Evolutionary conservation across 2,113 vertebrate species (phyloP).

Genomic region (Dolichotis patagonum): DNA sequence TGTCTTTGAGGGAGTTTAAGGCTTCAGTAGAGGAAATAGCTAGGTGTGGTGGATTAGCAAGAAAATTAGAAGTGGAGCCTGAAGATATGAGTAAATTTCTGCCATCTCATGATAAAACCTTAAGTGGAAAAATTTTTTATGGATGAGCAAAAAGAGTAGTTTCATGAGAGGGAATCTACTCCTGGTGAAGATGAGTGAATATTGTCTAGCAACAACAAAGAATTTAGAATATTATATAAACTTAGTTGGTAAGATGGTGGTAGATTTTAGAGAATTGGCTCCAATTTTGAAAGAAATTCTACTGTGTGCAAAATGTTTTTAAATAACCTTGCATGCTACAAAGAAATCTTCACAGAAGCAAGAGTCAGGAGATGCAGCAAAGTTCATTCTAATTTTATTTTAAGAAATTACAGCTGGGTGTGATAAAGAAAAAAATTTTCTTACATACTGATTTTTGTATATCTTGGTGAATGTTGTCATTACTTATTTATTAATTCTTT

Average conservation of each 20-base stretch:
- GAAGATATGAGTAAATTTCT: not conserved
- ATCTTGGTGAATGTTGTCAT: not conserved
- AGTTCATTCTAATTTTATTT: not conserved
- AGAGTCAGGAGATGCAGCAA: not conserved
- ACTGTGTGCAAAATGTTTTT: not conserved
- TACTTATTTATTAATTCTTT: not conserved
- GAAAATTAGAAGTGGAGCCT: not conserved
- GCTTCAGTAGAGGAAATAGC: not conserved
- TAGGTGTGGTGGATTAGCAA: not conserved
- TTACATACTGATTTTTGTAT: not conserved
- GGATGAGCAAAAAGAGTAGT: too few species aligned
- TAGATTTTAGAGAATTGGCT: not conserved
- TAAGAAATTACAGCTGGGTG: not conserved
- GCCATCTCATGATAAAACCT: not conserved
- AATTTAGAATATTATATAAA: not conserved
- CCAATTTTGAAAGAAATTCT: not conserved
- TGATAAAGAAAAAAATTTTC: not conserved
- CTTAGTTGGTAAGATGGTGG: not conserved
- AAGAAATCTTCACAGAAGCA: not conserved
- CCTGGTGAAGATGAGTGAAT: not conserved
- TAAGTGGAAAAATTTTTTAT: not conserved
- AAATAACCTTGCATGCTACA: not conserved
- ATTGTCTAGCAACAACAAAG: not conserved
- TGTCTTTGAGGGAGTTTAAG: not conserved
- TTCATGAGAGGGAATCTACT: not conserved